These are phyloP conservation scores for Acanthochromis polyacanthus DNA, from an alignment of 2,113 vertebrate genomes.

Conservation along the genomic window DNA sequence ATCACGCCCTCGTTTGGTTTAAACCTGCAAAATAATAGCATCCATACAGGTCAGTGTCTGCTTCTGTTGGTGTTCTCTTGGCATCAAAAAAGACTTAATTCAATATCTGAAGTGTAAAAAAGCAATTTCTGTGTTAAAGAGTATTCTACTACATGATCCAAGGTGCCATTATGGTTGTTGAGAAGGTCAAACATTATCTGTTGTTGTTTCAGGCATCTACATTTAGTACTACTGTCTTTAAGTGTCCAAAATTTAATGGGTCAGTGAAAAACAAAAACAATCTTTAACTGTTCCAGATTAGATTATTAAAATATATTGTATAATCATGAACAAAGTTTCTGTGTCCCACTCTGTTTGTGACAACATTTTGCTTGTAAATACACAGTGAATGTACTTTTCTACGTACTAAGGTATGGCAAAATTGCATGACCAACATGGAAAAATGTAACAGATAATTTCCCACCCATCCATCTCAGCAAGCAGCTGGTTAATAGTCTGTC, in stretches of 20 bases:
- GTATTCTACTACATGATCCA: too few relatives aligned
- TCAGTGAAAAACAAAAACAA: too few relatives aligned
- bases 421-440: not conserved
- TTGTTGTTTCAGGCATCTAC: too few relatives aligned
- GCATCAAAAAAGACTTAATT: not conserved
- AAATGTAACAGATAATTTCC: not conserved
- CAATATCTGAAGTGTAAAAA: too few relatives aligned
- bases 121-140: not conserved
- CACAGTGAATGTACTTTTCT: not conserved
- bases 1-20: conserved; percentile 98
- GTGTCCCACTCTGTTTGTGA: not conserved
- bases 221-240: too few relatives aligned
- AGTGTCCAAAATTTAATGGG: too few relatives aligned
- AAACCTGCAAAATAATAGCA: conserved; percentile 84
- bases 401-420: not conserved
- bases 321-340: not conserved
- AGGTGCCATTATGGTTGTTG: too few relatives aligned
- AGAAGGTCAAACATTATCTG: too few relatives aligned
- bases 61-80: not conserved
- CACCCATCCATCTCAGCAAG: conserved; percentile 99
- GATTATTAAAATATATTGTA: not conserved
- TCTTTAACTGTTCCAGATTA: too few relatives aligned
- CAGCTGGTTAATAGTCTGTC: conserved; percentile 99
- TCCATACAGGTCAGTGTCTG: not conserved
- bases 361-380: not conserved